A percentile compares a stretch with the other conserved stretches of the same genome.
phyloP scores from a whole-genome alignment of 2,888 invertebrate species.

The Drosophila robusta region DNA sequence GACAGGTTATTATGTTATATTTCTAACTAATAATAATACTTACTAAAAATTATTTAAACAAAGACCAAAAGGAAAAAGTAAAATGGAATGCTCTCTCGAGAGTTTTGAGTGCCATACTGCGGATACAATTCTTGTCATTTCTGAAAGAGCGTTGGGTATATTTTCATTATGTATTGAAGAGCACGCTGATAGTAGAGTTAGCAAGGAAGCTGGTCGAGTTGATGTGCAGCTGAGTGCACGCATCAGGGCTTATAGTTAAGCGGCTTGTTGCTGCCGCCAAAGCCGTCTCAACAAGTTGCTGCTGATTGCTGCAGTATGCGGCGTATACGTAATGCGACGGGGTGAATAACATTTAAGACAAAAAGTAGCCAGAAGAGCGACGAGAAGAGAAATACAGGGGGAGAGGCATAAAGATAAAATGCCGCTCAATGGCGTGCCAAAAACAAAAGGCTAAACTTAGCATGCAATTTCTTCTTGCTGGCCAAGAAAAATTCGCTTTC shows the following conservation, averaged over 20 bases:
- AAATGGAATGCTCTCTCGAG: too few relatives aligned
- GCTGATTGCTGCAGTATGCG: slow-evolving; percentile 38
- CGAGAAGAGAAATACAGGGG: slow-evolving; percentile 2
- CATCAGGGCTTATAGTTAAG: slow-evolving; percentile 43
- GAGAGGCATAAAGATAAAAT: slow-evolving; percentile 45
- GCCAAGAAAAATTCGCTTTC: slow-evolving; percentile 69
- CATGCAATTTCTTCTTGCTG: slow-evolving; percentile 61
- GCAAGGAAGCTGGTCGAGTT: slow-evolving; percentile 23
- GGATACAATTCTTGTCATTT: too few relatives aligned
- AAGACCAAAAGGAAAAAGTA: too few relatives aligned
- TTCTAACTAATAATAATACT: too few relatives aligned
- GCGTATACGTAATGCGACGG: slow-evolving; percentile 73
- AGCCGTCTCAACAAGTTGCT: slow-evolving; percentile 74
- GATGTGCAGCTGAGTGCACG: slow-evolving; percentile 16
- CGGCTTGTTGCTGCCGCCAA: slow-evolving; percentile 44
- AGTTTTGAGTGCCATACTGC: too few relatives aligned
- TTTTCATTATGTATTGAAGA: background rate
- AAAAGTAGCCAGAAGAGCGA: slow-evolving; percentile 7
- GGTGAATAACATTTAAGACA: slow-evolving; percentile 72
- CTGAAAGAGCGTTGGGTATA: too few relatives aligned
- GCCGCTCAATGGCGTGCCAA: slow-evolving; percentile 80
- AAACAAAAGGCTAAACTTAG: slow-evolving; percentile 81
- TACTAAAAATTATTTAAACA: too few relatives aligned
- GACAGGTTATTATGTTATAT: too few relatives aligned
- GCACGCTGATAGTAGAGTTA: background rate